Evolutionary conservation across 64 coral and sea anemone genomes (phyloP).

Genomic region (Porites lutea): DNA sequence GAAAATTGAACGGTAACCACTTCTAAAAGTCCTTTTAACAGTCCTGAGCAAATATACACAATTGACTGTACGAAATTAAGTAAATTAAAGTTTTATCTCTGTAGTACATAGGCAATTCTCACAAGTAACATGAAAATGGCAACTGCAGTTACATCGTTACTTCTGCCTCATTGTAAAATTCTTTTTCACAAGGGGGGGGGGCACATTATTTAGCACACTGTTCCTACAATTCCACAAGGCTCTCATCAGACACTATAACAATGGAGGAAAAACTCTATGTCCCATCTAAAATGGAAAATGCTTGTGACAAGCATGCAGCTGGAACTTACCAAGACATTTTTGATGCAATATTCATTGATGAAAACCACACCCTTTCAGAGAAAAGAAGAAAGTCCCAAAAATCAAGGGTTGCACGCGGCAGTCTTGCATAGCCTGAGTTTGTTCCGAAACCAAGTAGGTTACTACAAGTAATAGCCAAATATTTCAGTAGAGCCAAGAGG

Average conservation of each 20-base stretch:
- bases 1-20: no score
- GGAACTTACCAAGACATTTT: conserved; percentile 34
- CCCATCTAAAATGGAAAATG: not conserved
- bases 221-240: not conserved
- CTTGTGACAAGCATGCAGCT: not conserved
- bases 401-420: conserved; percentile 19
- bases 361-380: conserved; percentile 9
- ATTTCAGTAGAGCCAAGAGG: not conserved
- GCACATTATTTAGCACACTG: not conserved
- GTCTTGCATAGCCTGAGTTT: conserved; percentile 42
- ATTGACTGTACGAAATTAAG: no score
- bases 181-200: no score
- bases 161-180: no score
- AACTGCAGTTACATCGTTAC: no score
- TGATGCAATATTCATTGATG: conserved; percentile 10
- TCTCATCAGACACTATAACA: not conserved
- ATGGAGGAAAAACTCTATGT: conserved; percentile 4
- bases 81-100: no score
- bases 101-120: no score
- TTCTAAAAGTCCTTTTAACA: no score
- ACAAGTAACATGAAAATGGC: no score
- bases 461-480: not conserved
- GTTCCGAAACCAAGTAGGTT: conserved; percentile 27
- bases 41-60: no score
- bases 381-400: conserved; percentile 25